These are phyloP conservation scores for Pemphigus obesinymphae DNA, from an alignment of 1,140 invertebrate genomes.

Conservation along the genomic window DNA sequence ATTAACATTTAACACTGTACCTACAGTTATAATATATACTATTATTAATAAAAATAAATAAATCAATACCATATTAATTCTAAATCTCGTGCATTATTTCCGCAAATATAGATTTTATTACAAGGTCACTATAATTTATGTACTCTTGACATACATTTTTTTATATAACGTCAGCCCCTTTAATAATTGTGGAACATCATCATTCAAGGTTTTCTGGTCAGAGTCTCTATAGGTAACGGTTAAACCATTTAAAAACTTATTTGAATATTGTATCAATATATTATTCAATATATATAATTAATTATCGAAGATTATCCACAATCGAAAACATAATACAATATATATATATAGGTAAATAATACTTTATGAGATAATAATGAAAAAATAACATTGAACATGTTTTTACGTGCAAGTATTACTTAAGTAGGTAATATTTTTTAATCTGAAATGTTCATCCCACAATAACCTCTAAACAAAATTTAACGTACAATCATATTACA, in stretches of 20 bases:
- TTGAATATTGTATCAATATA: background rate
- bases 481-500: background rate
- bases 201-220: slow-evolving; percentile 20
- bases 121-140: background rate
- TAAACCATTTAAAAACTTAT: background rate
- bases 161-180: background rate
- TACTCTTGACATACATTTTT: slow-evolving; percentile 26
- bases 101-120: background rate
- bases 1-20: no score
- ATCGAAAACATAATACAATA: no score
- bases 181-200: background rate
- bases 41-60: no score
- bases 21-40: no score
- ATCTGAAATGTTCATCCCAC: background rate
- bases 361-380: background rate
- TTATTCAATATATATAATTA: background rate
- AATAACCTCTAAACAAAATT: background rate
- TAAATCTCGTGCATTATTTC: slow-evolving; percentile 1
- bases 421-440: background rate
- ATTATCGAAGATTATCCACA: background rate
- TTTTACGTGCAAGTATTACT: background rate
- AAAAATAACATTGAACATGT: background rate
- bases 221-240: background rate
- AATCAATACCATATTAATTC: no score
- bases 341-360: background rate